These are phyloP conservation scores for Etia nguti DNA, from an alignment of 2,113 vertebrate species.

Conservation along the genomic window DNA sequence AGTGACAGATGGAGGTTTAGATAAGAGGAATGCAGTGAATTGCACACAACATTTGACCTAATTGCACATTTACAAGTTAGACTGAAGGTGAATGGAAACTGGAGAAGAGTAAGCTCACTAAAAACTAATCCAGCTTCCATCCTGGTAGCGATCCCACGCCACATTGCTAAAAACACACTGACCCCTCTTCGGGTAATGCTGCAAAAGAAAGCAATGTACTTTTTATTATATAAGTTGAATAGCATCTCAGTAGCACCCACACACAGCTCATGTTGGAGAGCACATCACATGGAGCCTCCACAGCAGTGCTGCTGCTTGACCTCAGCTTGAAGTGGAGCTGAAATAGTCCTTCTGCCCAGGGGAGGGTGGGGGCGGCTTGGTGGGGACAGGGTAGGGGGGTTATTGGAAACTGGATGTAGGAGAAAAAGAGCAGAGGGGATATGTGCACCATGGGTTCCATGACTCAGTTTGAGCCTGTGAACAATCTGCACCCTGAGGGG, in stretches of 20 bases:
- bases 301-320: slow-evolving; percentile 26
- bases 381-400: background rate
- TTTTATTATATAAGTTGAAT: slow-evolving; percentile 49
- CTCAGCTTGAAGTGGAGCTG: slow-evolving; percentile 28
- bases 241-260: slow-evolving; percentile 44
- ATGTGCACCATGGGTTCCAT: slow-evolving; percentile 37
- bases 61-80: background rate
- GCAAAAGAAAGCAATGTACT: slow-evolving; percentile 11
- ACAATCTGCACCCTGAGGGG: slow-evolving; percentile 49
- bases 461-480: slow-evolving; percentile 52
- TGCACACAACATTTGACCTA: background rate
- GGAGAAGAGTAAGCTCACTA: background rate
- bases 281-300: slow-evolving; percentile 31
- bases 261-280: slow-evolving; percentile 17
- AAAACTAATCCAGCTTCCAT: slow-evolving; percentile 4
- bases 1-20: background rate
- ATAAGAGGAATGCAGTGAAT: background rate
- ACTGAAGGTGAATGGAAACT: background rate
- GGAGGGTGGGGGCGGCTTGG: slow-evolving; percentile 5
- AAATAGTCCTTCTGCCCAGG: slow-evolving; percentile 38
- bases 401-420: background rate
- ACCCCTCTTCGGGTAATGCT: background rate
- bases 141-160: background rate
- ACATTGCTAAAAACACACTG: slow-evolving; percentile 1
- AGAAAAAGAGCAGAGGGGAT: slow-evolving; percentile 6